These are phyloP conservation scores for Unio delphinus DNA, from an alignment of 2,888 invertebrate genomes.

Conservation along the genomic window DNA sequence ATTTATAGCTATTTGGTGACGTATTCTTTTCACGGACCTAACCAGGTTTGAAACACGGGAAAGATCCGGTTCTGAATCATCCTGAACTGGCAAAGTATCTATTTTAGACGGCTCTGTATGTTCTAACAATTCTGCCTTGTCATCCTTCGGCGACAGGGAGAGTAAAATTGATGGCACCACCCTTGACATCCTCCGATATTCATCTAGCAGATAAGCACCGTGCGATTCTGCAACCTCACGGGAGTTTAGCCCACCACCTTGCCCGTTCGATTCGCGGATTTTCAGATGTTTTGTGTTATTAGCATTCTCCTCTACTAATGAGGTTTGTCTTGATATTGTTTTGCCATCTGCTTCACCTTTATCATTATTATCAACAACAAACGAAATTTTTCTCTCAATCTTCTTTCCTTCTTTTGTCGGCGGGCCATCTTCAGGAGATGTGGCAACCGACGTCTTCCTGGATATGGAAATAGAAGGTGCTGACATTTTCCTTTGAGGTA, in stretches of 20 bases:
- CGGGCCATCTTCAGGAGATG: no score
- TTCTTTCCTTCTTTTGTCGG: no score
- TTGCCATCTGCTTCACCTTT: no score
- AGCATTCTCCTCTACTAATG: no score
- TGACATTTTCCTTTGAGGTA: no score
- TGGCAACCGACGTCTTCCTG: no score
- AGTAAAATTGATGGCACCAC: conserved; percentile 51
- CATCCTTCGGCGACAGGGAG: conserved; percentile 37
- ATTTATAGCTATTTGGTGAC: conserved; percentile 42
- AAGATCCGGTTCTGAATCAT: conserved; percentile 35
- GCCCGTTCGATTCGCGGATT: no score
- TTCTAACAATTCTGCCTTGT: conserved; percentile 17
- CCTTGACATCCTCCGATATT: conserved; percentile 48
- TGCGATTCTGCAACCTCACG: conserved; percentile 23
- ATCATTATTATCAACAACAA: no score
- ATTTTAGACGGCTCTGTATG: conserved; percentile 9
- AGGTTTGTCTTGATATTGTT: no score
- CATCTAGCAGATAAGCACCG: conserved; percentile 47
- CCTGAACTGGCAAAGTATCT: conserved; percentile 3
- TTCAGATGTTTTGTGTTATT: no score
- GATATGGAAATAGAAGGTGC: no score
- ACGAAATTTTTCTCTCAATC: no score
- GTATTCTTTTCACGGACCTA: conserved; percentile 39
- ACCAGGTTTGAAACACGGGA: conserved; percentile 40
- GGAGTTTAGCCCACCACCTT: background rate